A percentile compares a stretch with the other conserved stretches of the same genome.
Conservation (phyloP, 2,113 vertebrate genomes). For the Alectura lathami region DNA sequence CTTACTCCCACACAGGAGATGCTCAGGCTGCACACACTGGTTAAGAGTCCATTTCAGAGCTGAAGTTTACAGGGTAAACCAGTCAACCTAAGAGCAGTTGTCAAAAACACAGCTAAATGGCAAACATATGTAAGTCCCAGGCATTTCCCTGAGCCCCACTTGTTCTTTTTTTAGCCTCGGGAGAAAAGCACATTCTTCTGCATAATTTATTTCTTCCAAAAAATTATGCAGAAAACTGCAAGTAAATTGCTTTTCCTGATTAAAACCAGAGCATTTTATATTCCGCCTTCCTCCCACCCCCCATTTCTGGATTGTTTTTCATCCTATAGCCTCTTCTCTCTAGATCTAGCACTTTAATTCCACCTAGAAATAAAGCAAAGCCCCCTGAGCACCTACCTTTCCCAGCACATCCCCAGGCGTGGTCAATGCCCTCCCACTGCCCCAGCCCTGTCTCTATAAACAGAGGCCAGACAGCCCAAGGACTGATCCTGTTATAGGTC, state of each 20-base stretch:
- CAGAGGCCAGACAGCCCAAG: fast-evolving
- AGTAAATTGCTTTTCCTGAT: slow-evolving; percentile 65
- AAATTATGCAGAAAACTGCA: slow-evolving; percentile 60
- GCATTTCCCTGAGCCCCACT: slow-evolving; percentile 44
- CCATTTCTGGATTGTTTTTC: neutral
- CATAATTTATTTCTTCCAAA: slow-evolving; percentile 64
- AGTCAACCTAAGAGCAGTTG: neutral
- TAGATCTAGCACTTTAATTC: neutral
- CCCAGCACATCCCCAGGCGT: neutral
- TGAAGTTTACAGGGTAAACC: slow-evolving; percentile 3
- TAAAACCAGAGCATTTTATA: slow-evolving; percentile 29
- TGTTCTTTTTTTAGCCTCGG: slow-evolving; percentile 61
- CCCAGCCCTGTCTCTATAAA: neutral
- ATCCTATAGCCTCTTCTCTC: neutral
- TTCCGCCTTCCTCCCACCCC: neutral
- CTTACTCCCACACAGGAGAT: neutral
- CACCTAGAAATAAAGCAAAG: neutral
- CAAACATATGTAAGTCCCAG: slow-evolving; percentile 53
- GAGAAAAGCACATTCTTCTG: slow-evolving; percentile 56
- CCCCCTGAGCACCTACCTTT: neutral
- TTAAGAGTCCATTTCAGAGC: neutral
- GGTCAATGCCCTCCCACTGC: neutral
- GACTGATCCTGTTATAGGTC: neutral
- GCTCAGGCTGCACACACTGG: neutral
- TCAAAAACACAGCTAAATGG: slow-evolving; percentile 38